Conservation (phyloP, 2,797 vertebrate genomes). For the Harpagifer antarcticus region DNA sequence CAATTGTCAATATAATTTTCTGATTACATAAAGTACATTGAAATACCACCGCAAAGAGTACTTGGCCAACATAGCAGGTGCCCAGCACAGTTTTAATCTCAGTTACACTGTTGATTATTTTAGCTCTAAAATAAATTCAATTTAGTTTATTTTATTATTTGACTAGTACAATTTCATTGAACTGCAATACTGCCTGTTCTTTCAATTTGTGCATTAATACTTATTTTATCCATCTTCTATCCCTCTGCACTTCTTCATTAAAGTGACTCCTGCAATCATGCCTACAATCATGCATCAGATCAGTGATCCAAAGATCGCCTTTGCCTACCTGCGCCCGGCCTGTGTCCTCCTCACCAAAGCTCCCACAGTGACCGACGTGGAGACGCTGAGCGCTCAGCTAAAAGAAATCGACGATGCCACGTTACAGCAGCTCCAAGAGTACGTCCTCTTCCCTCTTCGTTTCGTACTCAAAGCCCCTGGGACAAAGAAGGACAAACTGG, state of each 20-base stretch:
- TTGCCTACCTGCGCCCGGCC: conserved; percentile 89
- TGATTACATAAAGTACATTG: too few relatives aligned
- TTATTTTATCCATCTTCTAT: not conserved
- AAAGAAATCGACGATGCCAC: conserved; percentile 84
- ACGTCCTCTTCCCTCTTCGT: conserved; percentile 94
- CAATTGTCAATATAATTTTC: too few relatives aligned
- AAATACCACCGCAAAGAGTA: not conserved
- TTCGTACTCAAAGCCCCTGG: conserved; percentile 90
- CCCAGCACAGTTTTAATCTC: not conserved
- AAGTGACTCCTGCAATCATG: conserved; percentile 46
- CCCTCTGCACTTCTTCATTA: not conserved
- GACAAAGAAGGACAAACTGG: conserved; percentile 84
- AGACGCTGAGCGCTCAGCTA: conserved; percentile 81
- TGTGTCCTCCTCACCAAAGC: conserved; percentile 91
- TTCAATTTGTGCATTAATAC: too few relatives aligned
- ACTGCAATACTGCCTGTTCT: too few relatives aligned
- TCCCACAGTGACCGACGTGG: conserved; percentile 87
- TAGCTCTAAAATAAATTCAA: not conserved
- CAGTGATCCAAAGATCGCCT: conserved; percentile 90
- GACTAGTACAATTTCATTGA: not conserved
- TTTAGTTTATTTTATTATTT: not conserved
- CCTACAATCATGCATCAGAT: conserved; percentile 83
- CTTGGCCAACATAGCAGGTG: not conserved
- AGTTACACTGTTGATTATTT: not conserved
- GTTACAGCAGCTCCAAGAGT: conserved; percentile 95